Conservation (phyloP, 2,113 vertebrate species). For the Oreochromis spilurus region DNA sequence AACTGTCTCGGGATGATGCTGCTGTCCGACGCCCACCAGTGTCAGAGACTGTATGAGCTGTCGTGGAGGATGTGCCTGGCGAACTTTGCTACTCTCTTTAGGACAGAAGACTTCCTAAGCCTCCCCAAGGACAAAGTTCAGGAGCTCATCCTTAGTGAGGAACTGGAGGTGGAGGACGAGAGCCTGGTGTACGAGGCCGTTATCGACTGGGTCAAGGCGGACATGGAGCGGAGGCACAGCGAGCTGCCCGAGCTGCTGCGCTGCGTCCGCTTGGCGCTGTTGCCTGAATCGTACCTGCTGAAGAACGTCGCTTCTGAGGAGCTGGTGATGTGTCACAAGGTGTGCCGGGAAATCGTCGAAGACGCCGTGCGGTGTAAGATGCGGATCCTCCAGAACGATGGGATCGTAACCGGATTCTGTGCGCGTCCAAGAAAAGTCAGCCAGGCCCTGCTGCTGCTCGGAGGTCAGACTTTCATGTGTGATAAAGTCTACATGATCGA, state of each 20-base stretch:
- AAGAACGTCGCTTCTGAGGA: conserved; percentile 75
- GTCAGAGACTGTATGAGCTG: conserved; percentile 77
- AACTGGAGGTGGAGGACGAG: conserved; percentile 82
- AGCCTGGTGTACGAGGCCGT: conserved; percentile 80
- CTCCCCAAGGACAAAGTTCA: conserved; percentile 79
- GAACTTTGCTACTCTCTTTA: conserved; percentile 74
- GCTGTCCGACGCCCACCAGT: conserved; percentile 80
- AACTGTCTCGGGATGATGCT: conserved; percentile 86
- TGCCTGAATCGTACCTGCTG: conserved; percentile 77
- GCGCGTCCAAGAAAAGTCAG: conserved; percentile 80
- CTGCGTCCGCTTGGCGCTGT: conserved; percentile 77
- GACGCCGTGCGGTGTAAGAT: conserved; percentile 80
- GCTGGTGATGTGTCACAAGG: conserved; percentile 77
- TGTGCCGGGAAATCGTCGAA: conserved; percentile 78
- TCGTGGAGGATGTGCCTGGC: conserved; percentile 82
- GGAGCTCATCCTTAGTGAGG: conserved; percentile 81
- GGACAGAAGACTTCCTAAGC: conserved; percentile 77
- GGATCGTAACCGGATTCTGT: conserved; percentile 79
- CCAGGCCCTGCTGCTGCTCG: conserved; percentile 79
- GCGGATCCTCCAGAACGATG: conserved; percentile 82
- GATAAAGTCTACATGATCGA: conserved; percentile 84
- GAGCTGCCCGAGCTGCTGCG: conserved; percentile 77
- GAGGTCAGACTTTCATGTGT: conserved; percentile 83
- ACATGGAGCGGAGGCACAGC: conserved; percentile 65
- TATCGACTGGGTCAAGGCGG: conserved; percentile 80